phyloP scores from a whole-genome alignment of 2,888 invertebrate species.

The Diadegma fenestrale region DNA sequence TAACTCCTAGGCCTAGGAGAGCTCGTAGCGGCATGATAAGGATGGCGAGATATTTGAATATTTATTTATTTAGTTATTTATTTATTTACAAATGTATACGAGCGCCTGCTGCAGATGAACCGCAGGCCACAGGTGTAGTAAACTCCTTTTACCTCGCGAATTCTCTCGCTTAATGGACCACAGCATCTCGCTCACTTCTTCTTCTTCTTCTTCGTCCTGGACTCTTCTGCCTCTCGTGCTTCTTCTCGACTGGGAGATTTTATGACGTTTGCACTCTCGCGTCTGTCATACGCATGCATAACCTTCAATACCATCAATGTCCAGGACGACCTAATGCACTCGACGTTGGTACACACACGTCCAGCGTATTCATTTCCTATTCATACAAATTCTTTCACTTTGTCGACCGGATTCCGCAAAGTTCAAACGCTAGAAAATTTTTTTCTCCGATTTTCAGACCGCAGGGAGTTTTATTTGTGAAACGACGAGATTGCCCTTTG shows the following conservation, averaged over 20 bases:
- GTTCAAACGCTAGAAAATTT: background rate
- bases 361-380: background rate
- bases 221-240: slow-evolving; percentile 25
- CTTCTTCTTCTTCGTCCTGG: slow-evolving; percentile 52
- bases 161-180: slow-evolving; percentile 75
- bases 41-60: slow-evolving; percentile 35
- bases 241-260: slow-evolving; percentile 49
- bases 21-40: slow-evolving; percentile 26
- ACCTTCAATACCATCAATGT: slow-evolving; percentile 1
- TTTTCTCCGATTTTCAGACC: background rate
- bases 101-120: slow-evolving; percentile 67
- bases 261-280: slow-evolving; percentile 60
- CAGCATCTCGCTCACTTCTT: slow-evolving; percentile 65
- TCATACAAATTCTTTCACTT: background rate
- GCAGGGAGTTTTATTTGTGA: background rate
- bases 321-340: background rate
- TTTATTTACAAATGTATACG: slow-evolving; percentile 3
- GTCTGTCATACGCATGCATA: slow-evolving; percentile 38
- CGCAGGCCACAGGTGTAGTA: slow-evolving; percentile 80
- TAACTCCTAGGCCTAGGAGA: slow-evolving; percentile 20
- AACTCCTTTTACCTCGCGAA: slow-evolving; percentile 79
- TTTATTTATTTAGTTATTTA: slow-evolving; percentile 36
- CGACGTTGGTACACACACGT: background rate
- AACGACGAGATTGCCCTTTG: too few relatives aligned
- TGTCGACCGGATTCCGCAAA: too few relatives aligned